Percentiles rank a stretch among this genome's conserved stretches.
Evolutionary conservation across 2,888 invertebrate genomes (phyloP).

Genomic region (Tromatobia lineatoria): DNA sequence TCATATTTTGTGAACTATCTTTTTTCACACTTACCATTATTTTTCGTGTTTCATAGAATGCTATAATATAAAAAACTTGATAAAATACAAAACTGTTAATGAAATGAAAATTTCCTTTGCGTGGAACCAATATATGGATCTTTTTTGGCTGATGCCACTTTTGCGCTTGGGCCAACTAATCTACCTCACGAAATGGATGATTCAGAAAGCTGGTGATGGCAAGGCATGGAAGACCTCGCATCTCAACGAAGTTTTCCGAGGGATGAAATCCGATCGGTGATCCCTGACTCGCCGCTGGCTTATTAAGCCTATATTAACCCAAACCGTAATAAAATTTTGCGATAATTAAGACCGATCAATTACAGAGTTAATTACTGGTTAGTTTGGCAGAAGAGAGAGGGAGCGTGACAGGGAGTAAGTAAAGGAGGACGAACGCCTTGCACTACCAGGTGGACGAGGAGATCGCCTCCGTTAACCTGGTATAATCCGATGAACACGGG

Average conservation of each 20-base stretch:
- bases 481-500: slow-evolving; percentile 57
- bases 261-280: slow-evolving; percentile 69
- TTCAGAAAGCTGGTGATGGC: slow-evolving; percentile 15
- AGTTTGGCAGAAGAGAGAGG: slow-evolving; percentile 60
- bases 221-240: slow-evolving; percentile 4
- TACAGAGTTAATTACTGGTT: slow-evolving; percentile 77
- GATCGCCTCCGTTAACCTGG: slow-evolving; percentile 55
- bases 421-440: slow-evolving; percentile 57
- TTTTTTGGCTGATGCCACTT: not conserved
- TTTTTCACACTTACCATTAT: no score
- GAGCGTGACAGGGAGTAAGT: slow-evolving; percentile 44
- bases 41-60: no score
- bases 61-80: no score
- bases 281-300: slow-evolving; percentile 71
- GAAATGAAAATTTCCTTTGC: not conserved
- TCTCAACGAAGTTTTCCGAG: slow-evolving; percentile 65
- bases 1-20: no score
- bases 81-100: no score
- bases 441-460: slow-evolving; percentile 39
- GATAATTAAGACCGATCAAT: slow-evolving; percentile 80
- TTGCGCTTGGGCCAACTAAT: slow-evolving; percentile 9
- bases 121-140: not conserved
- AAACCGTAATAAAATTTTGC: slow-evolving; percentile 77
- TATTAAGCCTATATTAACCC: slow-evolving; percentile 76
- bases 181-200: slow-evolving; percentile 11